These are phyloP conservation scores for Rhabditoides inermis DNA, from an alignment of 2,888 invertebrate genomes.

Conservation along the genomic window DNA sequence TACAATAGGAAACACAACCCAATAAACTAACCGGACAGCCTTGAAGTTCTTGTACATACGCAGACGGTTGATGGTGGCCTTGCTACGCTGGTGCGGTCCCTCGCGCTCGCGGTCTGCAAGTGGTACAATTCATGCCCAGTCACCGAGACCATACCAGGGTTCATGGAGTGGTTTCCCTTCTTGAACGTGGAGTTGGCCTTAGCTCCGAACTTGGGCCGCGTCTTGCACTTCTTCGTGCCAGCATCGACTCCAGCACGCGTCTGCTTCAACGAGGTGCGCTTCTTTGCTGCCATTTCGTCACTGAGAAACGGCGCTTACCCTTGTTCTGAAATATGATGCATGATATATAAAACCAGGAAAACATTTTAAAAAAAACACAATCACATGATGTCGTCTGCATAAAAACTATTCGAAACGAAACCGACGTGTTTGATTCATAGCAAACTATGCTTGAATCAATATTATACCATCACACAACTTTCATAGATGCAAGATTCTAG, in stretches of 20 bases:
- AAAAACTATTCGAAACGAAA: too few relatives aligned
- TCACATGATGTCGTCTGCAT: too few relatives aligned
- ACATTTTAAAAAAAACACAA: too few relatives aligned
- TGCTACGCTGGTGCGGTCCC: constrained; percentile 58
- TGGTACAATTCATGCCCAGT: not conserved
- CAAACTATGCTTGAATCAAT: too few relatives aligned
- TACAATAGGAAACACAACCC: not conserved
- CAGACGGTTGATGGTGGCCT: constrained; percentile 84
- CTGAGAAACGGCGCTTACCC: too few relatives aligned
- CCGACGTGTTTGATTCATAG: too few relatives aligned
- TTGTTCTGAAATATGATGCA: too few relatives aligned
- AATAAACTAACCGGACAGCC: constrained; percentile 66
- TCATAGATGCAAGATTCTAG: too few relatives aligned
- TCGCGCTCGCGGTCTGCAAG: not conserved
- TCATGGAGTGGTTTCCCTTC: constrained; percentile 82
- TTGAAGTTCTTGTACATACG: constrained; percentile 98
- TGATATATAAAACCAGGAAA: too few relatives aligned
- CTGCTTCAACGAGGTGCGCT: constrained; percentile 18
- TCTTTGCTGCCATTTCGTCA: too few relatives aligned
- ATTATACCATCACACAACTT: too few relatives aligned
- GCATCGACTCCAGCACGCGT: constrained; percentile 11
- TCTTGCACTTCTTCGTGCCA: too few relatives aligned
- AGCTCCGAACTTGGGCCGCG: constrained; percentile 15
- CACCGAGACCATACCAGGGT: constrained; percentile 64
- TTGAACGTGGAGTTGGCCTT: constrained; percentile 25